Evolutionary conservation across 2,888 invertebrate genomes (phyloP).

Genomic region (Trisateles emortualis): DNA sequence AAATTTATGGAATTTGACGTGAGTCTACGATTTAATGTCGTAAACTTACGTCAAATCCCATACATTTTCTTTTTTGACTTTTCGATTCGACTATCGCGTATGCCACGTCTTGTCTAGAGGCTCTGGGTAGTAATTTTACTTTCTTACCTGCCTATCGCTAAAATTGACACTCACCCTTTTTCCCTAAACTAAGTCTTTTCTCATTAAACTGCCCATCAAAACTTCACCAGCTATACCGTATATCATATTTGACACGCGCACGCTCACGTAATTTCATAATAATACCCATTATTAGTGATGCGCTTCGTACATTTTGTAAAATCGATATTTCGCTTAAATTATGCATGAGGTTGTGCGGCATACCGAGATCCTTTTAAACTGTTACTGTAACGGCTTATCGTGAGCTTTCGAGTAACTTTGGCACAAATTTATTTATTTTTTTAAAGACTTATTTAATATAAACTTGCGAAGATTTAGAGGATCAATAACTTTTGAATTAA

Average conservation of each 20-base stretch:
- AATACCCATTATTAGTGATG: constrained; percentile 54
- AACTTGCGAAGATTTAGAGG: constrained; percentile 2
- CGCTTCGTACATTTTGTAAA: constrained; percentile 40
- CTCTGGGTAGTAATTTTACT: neutral
- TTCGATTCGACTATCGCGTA: too few species aligned
- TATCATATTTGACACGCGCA: constrained; percentile 42
- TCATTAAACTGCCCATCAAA: constrained; percentile 39
- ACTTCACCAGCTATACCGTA: constrained; percentile 32
- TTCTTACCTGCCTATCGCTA: neutral
- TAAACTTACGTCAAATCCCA: too few species aligned
- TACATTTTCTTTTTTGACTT: too few species aligned
- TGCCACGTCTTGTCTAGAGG: too few species aligned
- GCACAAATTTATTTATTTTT: constrained; percentile 30
- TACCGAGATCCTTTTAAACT: constrained; percentile 55
- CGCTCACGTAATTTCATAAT: constrained; percentile 47
- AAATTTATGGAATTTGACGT: too few species aligned
- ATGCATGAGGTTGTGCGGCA: constrained; percentile 59
- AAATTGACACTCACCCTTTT: neutral
- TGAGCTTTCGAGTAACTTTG: constrained; percentile 32
- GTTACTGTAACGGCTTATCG: constrained; percentile 47
- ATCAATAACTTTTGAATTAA: constrained; percentile 6
- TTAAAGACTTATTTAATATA: constrained; percentile 15
- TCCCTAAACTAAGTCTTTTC: constrained; percentile 21
- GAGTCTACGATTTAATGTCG: too few species aligned
- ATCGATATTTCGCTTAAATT: constrained; percentile 63